phyloP scores from a whole-genome alignment of 2,888 invertebrate genomes.

The Neuroscelio doddi region DNA sequence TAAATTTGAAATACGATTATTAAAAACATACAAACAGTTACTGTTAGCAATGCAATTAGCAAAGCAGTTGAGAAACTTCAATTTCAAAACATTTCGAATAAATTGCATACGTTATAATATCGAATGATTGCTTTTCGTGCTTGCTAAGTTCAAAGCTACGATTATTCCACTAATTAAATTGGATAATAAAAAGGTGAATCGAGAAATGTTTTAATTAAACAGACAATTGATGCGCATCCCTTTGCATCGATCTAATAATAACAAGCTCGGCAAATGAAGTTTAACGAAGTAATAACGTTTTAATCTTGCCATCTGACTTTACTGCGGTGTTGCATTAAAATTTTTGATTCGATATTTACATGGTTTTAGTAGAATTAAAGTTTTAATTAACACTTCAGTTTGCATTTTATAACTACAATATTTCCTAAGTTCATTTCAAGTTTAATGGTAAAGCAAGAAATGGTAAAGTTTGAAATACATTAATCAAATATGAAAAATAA shows the following conservation, averaged over 20 bases:
- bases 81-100: not conserved
- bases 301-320: conserved; percentile 34
- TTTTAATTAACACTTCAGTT: no score
- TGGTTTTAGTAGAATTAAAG: not conserved
- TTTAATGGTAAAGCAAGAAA: no score
- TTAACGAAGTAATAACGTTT: conserved; percentile 36
- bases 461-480: no score
- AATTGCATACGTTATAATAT: conserved; percentile 11
- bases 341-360: not conserved
- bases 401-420: no score
- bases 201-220: conserved; percentile 28
- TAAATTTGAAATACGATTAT: no score
- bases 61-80: no score
- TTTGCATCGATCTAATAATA: conserved; percentile 22
- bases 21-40: no score
- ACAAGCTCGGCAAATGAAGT: conserved; percentile 25
- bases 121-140: conserved; percentile 15
- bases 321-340: conserved; percentile 7
- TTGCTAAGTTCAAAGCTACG: conserved; percentile 7
- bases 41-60: no score
- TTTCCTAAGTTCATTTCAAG: no score
- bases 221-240: conserved; percentile 20
- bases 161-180: conserved; percentile 23
- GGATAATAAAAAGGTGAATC: conserved; percentile 17
- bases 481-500: no score